A percentile compares a stretch with the other conserved stretches of the same genome.
These are phyloP conservation scores for Hemibagrus guttatus DNA, from an alignment of 2,797 vertebrate genomes.

Conservation along the genomic window DNA sequence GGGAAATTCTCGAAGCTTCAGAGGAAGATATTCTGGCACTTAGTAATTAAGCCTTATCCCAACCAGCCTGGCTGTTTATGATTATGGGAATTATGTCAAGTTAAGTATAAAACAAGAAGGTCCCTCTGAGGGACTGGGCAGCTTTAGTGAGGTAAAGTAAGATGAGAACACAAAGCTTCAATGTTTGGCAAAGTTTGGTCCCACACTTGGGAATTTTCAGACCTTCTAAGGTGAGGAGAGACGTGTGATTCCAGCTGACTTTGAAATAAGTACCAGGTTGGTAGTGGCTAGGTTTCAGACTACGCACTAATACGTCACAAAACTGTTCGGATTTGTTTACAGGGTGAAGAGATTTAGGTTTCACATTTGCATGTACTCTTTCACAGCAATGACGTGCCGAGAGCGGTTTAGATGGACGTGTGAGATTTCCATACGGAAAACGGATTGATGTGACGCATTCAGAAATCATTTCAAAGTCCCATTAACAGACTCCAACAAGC, in stretches of 20 bases:
- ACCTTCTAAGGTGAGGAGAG: slow-evolving; percentile 16
- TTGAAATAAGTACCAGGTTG: background rate
- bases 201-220: background rate
- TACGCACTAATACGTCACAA: background rate
- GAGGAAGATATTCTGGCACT: background rate
- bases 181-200: background rate
- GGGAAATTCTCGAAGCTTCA: background rate
- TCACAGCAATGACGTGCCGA: background rate
- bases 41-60: background rate
- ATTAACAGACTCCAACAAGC: background rate
- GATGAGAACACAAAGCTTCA: background rate
- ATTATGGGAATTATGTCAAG: background rate
- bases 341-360: background rate
- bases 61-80: background rate
- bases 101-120: background rate
- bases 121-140: background rate
- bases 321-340: background rate
- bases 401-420: background rate
- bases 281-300: background rate
- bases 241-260: background rate
- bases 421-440: background rate
- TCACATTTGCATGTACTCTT: background rate
- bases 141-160: background rate
- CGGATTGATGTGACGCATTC: background rate
- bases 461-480: background rate